Conservation (phyloP, 2,888 invertebrate genomes). For the Drosophila longiperda region DNA sequence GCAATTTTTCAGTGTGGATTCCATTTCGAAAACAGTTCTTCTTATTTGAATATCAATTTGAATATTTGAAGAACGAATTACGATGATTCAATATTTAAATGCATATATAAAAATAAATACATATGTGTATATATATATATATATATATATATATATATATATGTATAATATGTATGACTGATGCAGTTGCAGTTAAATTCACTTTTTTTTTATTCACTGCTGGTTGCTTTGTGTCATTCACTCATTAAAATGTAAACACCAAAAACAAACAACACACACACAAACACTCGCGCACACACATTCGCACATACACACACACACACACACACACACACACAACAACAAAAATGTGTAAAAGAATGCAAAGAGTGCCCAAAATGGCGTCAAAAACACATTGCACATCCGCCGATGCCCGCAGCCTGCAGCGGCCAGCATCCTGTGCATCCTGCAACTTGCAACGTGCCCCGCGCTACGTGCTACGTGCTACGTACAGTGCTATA, state of each 20-base stretch:
- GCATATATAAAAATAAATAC: no score
- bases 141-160: neutral
- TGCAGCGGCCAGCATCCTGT: constrained; percentile 11
- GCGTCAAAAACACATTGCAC: constrained; percentile 75
- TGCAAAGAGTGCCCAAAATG: constrained; percentile 34
- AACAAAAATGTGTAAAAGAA: constrained; percentile 25
- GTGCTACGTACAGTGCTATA: constrained; percentile 21
- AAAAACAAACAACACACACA: constrained; percentile 22
- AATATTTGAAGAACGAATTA: neutral
- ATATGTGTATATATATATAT: neutral
- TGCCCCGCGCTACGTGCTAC: neutral
- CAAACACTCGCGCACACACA: neutral
- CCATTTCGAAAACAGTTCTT: neutral
- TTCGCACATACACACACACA: neutral
- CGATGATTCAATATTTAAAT: neutral
- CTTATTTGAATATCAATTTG: neutral
- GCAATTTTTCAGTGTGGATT: neutral
- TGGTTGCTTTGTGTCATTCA: constrained; percentile 20
- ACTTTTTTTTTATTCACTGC: constrained; percentile 5
- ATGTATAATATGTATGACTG: neutral
- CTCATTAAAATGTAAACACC: constrained; percentile 38
- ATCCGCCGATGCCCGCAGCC: constrained; percentile 59
- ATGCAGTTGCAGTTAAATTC: neutral
- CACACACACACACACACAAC: neutral
- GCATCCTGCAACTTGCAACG: constrained; percentile 3